Percentiles rank a stretch among this genome's conserved stretches.
Evolutionary conservation across 2,797 vertebrate species (phyloP).

Genomic region (Loris lydekkerianus): DNA sequence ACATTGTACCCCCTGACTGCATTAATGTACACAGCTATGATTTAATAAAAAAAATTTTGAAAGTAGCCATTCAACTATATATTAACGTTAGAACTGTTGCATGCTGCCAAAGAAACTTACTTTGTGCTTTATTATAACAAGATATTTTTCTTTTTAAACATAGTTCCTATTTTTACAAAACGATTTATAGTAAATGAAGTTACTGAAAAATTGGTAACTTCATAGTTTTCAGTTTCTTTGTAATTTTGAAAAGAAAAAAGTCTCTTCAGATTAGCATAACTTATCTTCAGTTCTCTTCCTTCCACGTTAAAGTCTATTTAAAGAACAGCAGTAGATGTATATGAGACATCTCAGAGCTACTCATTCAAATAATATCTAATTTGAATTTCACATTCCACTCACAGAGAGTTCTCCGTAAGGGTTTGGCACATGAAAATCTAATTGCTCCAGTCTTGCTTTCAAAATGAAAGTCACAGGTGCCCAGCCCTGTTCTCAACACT

Average conservation of each 20-base stretch:
- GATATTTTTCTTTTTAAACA: neutral
- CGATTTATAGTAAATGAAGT: neutral
- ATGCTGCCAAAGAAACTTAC: neutral
- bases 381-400: constrained; percentile 53
- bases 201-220: neutral
- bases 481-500: neutral
- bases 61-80: neutral
- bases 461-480: constrained; percentile 16
- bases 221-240: constrained; percentile 10
- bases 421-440: neutral
- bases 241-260: constrained; percentile 6
- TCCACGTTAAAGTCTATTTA: constrained; percentile 47
- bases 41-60: neutral
- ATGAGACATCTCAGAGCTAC: neutral
- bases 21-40: no score
- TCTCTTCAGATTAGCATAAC: constrained; percentile 39
- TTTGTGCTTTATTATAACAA: neutral
- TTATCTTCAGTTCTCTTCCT: constrained; percentile 40
- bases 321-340: constrained; percentile 21
- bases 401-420: neutral
- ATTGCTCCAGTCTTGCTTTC: neutral
- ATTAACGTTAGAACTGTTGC: neutral
- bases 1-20: no score
- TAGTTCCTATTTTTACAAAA: constrained; percentile 8
- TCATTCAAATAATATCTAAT: constrained; percentile 22